Evolutionary conservation across 2,113 vertebrate species (phyloP).

Genomic region (Elephas maximus): DNA sequence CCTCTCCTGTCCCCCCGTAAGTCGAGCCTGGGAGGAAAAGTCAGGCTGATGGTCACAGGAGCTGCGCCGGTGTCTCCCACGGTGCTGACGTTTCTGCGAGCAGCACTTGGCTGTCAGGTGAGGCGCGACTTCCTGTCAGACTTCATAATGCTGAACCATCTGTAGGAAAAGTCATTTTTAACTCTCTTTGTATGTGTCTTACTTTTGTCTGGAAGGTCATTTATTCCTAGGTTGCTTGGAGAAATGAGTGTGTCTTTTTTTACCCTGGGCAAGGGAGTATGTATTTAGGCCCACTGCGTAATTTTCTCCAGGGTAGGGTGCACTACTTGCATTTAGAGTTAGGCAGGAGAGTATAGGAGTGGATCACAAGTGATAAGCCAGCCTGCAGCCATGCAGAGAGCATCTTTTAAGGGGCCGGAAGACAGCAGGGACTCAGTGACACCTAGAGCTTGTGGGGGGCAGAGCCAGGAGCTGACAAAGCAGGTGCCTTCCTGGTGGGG

Average conservation of each 20-base stretch:
- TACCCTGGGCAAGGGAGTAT: not conserved
- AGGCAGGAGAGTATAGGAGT: not conserved
- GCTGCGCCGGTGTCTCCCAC: conserved; percentile 96
- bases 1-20: conserved; percentile 77
- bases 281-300: not conserved
- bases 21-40: conserved; percentile 95
- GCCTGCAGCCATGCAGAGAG: not conserved
- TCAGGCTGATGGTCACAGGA: conserved; percentile 96
- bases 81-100: conserved; percentile 95
- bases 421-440: not conserved
- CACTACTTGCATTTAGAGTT: not conserved
- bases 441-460: too few relatives aligned
- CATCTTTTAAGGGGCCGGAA: not conserved
- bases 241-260: not conserved
- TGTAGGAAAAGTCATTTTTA: not conserved
- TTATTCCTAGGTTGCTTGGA: not conserved
- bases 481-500: accelerated
- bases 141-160: accelerated
- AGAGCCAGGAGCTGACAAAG: accelerated
- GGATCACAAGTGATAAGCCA: not conserved
- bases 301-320: not conserved
- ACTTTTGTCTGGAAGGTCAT: not conserved
- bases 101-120: conserved; percentile 98
- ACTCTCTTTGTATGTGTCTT: not conserved
- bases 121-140: conserved; percentile 45